These are phyloP conservation scores for Chunga burmeisteri DNA, from an alignment of 2,113 vertebrate genomes.

Conservation along the genomic window DNA sequence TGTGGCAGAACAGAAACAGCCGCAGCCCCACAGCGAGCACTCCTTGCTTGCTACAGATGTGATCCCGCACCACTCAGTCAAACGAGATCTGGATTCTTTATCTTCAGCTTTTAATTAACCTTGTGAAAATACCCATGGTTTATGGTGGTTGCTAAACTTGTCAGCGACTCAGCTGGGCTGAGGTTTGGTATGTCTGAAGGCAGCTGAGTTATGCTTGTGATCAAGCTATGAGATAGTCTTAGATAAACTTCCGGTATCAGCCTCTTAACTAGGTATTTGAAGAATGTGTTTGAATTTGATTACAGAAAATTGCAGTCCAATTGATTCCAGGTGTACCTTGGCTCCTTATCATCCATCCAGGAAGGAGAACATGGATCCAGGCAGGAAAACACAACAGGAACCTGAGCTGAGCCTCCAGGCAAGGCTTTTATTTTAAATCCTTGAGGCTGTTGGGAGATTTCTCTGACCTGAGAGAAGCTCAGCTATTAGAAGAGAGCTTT, in stretches of 20 bases:
- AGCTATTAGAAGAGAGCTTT: neutral
- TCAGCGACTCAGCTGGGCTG: neutral
- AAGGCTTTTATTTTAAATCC: neutral
- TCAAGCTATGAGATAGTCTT: neutral
- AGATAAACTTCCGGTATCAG: conserved; percentile 34
- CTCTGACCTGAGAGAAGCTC: neutral
- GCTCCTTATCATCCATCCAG: neutral
- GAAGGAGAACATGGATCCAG: neutral
- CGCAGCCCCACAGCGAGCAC: neutral
- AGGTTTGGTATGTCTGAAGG: neutral
- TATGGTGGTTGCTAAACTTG: neutral
- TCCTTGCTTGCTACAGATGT: fast-evolving
- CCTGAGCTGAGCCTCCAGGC: neutral
- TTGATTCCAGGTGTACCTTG: conserved; percentile 19
- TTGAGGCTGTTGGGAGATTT: neutral
- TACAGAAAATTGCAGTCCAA: conserved; percentile 21
- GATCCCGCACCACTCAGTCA: neutral
- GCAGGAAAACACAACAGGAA: neutral
- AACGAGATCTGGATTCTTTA: neutral
- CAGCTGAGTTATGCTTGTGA: neutral
- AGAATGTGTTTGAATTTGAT: conserved; percentile 36
- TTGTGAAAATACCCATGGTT: neutral
- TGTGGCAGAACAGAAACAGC: neutral
- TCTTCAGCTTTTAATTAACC: neutral
- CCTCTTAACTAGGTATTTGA: neutral